Evolutionary conservation across 2,888 invertebrate genomes (phyloP).

Genomic region (Philonicus albiceps): DNA sequence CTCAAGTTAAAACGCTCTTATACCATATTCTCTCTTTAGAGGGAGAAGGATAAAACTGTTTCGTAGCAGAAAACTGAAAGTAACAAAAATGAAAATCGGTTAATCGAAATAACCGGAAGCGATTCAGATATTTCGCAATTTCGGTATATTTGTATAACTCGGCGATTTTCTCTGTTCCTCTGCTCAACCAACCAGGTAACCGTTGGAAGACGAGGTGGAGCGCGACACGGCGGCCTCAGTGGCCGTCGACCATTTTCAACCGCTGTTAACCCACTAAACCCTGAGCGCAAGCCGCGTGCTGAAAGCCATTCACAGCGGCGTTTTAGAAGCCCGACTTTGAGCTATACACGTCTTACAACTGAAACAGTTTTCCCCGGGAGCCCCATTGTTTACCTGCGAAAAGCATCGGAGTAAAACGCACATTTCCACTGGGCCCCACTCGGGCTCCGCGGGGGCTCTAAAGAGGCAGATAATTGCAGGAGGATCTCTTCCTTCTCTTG

Average conservation of each 20-base stretch:
- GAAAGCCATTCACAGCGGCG: neutral
- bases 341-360: neutral
- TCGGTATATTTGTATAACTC: neutral
- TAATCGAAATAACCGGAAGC: neutral
- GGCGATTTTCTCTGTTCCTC: neutral
- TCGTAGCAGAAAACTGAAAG: neutral
- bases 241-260: neutral
- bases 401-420: slow-evolving; percentile 9
- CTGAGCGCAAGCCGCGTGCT: neutral
- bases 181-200: slow-evolving; percentile 16
- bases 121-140: slow-evolving; percentile 19
- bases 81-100: neutral
- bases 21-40: neutral
- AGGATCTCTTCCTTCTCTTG: neutral
- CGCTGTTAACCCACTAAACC: slow-evolving; percentile 19
- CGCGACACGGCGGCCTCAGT: neutral
- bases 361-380: neutral
- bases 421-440: neutral
- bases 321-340: neutral
- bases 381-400: slow-evolving; percentile 13
- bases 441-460: neutral
- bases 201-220: neutral
- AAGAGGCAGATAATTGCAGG: slow-evolving; percentile 7
- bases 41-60: neutral
- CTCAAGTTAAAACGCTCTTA: neutral